phyloP scores from a whole-genome alignment of 2,797 vertebrate species.

The Odontamblyopus lacepedii region DNA sequence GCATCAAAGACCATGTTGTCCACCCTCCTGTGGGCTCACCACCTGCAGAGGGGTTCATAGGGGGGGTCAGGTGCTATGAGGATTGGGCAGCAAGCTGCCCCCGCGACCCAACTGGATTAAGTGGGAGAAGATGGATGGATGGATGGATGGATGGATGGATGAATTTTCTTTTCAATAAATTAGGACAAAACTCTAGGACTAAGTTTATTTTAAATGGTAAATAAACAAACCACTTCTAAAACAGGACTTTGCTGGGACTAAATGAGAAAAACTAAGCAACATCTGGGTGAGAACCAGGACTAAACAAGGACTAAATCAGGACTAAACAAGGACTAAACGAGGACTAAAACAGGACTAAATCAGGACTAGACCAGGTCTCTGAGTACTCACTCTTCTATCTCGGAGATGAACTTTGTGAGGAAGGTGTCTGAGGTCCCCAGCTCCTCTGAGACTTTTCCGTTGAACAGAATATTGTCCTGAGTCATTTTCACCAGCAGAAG shows the following conservation, averaged over 20 bases:
- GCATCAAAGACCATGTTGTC: too few relatives aligned
- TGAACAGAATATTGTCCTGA: conserved; percentile 69
- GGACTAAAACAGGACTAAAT: background rate
- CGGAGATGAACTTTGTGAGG: conserved; percentile 70
- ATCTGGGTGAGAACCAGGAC: background rate
- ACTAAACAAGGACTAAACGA: background rate
- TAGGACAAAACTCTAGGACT: too few relatives aligned
- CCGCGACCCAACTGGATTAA: too few relatives aligned
- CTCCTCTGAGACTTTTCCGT: conserved; percentile 32
- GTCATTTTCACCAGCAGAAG: conserved; percentile 73
- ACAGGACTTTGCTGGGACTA: background rate
- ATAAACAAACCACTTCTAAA: too few relatives aligned
- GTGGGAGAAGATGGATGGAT: too few relatives aligned
- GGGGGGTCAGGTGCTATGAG: too few relatives aligned
- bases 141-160: too few relatives aligned
- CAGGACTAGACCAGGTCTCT: background rate
- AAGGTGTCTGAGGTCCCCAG: conserved; percentile 57
- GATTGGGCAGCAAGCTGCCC: too few relatives aligned
- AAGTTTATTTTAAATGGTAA: too few relatives aligned
- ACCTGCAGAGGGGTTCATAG: too few relatives aligned
- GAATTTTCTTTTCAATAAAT: too few relatives aligned
- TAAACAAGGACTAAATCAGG: background rate
- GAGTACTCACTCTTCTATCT: conserved; percentile 75
- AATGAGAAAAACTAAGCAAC: background rate
- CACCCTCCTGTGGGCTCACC: too few relatives aligned